Evolutionary conservation across 2,888 invertebrate species (phyloP), one percentile per base, ranked within the genome.

Genomic region (Drosophila formosana): DNA sequence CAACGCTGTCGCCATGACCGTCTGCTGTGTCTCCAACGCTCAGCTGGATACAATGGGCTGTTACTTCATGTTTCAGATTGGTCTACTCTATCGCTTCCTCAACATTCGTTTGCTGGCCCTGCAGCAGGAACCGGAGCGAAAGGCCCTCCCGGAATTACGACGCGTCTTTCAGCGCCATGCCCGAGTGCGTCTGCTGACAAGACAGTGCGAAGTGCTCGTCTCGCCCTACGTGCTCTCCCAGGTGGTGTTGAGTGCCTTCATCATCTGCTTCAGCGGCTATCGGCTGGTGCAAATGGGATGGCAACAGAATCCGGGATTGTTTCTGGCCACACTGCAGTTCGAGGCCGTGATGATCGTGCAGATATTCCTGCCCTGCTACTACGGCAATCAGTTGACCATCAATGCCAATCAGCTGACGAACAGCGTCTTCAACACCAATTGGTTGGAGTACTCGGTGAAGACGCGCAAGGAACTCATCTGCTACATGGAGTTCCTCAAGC

Each of bases 341-440:
- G 49, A 84, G 4, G 60, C 70, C 11, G 77, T 89, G 1, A 91
- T 91, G 89, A 69, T 83, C 8, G 46, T 89, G 4, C 82, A 92
- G 73, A 91, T 91, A 37, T 91, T 82, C 58, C 61, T 91, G 37
- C 91, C 91, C 58, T 92, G 91, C 56, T 89, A 89, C 51, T 91
- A 85, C 66, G 91, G 83, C 47, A 90, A 91, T 53, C 84, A 91
- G 65, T 43, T 91, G 3, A 91, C 87, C 13, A 4, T 82, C 1
- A 74, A 89, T 49, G 89, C 90, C 41, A 64, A 80, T 11, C 62
- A 72, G 18, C 55, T 91, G 0, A 78, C 78, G 5, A 74, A 78
- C 3, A 74, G 84, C 43, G 76, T 89, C 2, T 92, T 90, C 39
- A 76, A 61, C 11, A 88, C 88, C n/a, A 88, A 89, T 30, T 91